These are phyloP conservation scores for Zootermopsis nevadensis DNA, from an alignment of 2,888 invertebrate genomes.

Conservation along the genomic window DNA sequence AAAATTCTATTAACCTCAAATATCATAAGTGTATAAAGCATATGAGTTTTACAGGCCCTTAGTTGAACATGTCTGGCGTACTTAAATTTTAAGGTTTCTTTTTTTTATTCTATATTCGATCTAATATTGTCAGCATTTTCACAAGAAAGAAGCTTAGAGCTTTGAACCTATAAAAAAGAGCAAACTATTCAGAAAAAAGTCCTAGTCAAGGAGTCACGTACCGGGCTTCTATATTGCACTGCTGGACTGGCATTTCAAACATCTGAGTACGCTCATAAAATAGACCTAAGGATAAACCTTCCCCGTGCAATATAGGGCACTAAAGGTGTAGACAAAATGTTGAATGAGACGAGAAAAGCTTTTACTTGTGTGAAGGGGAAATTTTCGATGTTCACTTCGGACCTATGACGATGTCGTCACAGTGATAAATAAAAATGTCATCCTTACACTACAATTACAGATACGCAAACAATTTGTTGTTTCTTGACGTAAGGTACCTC, in stretches of 20 bases:
- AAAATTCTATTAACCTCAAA: too few relatives aligned
- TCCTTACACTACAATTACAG: neutral
- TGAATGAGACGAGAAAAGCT: neutral
- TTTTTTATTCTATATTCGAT: constrained; percentile 1
- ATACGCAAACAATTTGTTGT: neutral
- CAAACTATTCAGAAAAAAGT: neutral
- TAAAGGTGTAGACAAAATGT: neutral
- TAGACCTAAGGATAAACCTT: neutral
- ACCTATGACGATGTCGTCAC: neutral
- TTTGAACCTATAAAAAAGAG: neutral
- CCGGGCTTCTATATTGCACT: neutral
- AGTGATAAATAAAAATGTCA: neutral
- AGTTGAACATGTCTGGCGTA: neutral
- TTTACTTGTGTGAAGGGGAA: neutral
- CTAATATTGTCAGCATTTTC: constrained; percentile 17
- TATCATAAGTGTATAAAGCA: too few relatives aligned
- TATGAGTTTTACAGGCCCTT: neutral
- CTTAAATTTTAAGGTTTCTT: neutral
- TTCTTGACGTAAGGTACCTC: neutral
- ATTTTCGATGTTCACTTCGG: neutral
- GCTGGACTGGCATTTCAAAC: constrained; percentile 35
- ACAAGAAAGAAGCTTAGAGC: neutral
- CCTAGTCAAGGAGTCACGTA: constrained; percentile 1
- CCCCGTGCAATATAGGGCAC: neutral
- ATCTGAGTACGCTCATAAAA: constrained; percentile 17